These are phyloP conservation scores for Calephelis nemesis DNA, from an alignment of 1,140 invertebrate genomes.

Conservation along the genomic window DNA sequence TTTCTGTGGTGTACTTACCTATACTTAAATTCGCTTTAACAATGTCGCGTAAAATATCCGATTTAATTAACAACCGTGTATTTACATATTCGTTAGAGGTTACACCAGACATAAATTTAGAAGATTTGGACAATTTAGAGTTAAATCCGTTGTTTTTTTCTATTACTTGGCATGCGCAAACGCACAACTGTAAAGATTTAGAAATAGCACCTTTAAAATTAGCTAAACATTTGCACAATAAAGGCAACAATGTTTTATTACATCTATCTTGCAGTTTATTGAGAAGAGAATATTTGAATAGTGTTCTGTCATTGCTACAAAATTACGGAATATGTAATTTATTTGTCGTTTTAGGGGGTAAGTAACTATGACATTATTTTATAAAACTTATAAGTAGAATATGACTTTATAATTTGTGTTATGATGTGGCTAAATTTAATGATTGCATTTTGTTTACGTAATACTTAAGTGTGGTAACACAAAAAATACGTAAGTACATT, in stretches of 20 bases:
- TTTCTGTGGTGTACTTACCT: no score
- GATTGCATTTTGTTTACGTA: no score
- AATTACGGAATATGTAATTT: slow-evolving; percentile 56
- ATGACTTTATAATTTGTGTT: no score
- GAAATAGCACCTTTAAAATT: slow-evolving; percentile 53
- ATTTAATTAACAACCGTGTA: slow-evolving; percentile 41
- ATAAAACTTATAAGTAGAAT: no score
- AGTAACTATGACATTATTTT: slow-evolving; percentile 23
- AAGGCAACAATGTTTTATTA: slow-evolving; percentile 50
- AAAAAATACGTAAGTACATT: no score
- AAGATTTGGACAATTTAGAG: slow-evolving; percentile 43
- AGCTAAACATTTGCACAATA: slow-evolving; percentile 43
- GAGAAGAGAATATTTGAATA: slow-evolving; percentile 47
- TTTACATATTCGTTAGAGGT: slow-evolving; percentile 65
- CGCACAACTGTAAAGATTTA: slow-evolving; percentile 46
- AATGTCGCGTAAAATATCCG: slow-evolving; percentile 43
- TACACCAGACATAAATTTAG: slow-evolving; percentile 49
- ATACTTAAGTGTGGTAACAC: no score
- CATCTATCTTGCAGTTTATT: slow-evolving; percentile 63
- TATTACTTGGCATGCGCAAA: slow-evolving; percentile 65
- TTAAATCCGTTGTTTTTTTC: slow-evolving; percentile 57
- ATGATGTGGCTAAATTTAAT: no score
- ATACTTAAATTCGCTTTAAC: not conserved
- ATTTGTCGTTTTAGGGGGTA: slow-evolving; percentile 64
- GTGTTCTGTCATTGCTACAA: slow-evolving; percentile 43